A percentile compares a stretch with the other conserved stretches of the same genome.
Conservation (phyloP, 2,113 vertebrate genomes). For the Seriola dumerili region DNA sequence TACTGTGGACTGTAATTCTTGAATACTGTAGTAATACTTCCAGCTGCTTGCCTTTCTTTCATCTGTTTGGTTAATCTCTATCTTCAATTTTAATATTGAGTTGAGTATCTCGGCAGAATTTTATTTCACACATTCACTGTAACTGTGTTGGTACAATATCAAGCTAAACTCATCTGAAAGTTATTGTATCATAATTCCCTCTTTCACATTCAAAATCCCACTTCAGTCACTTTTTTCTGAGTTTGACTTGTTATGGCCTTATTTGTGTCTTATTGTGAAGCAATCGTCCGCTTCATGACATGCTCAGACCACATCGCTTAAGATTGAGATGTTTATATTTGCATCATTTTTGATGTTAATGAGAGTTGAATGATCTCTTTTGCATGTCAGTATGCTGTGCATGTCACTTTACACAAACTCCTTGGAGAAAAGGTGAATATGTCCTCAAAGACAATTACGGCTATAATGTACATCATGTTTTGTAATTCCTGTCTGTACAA, state of each 20-base stretch:
- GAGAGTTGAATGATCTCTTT: slow-evolving; percentile 39
- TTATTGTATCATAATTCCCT: not conserved
- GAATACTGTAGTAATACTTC: not conserved
- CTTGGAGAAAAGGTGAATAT: slow-evolving; percentile 38
- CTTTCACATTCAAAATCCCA: slow-evolving; percentile 3
- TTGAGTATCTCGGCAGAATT: not conserved
- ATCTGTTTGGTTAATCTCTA: not conserved
- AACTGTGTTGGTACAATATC: slow-evolving; percentile 3
- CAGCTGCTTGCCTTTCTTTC: not conserved
- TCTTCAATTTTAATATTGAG: not conserved
- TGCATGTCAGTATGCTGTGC: slow-evolving; percentile 74
- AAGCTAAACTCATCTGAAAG: not conserved
- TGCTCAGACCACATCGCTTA: slow-evolving; percentile 7
- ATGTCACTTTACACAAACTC: slow-evolving; percentile 61
- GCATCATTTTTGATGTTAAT: slow-evolving; percentile 48
- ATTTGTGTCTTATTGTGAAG: slow-evolving; percentile 50
- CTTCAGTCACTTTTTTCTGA: slow-evolving; percentile 4
- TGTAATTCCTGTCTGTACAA: slow-evolving; percentile 62
- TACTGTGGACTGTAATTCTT: slow-evolving; percentile 18
- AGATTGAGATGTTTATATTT: slow-evolving; percentile 47
- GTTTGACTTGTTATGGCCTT: slow-evolving; percentile 34
- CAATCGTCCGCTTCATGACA: not conserved
- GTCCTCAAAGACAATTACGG: slow-evolving; percentile 49
- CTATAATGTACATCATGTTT: slow-evolving; percentile 67
- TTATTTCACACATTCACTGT: not conserved